Evolutionary conservation across 2,113 vertebrate genomes (phyloP), one percentile per base, ranked within the genome.

Genomic region (Sterrhoptilus dennistouni): DNA sequence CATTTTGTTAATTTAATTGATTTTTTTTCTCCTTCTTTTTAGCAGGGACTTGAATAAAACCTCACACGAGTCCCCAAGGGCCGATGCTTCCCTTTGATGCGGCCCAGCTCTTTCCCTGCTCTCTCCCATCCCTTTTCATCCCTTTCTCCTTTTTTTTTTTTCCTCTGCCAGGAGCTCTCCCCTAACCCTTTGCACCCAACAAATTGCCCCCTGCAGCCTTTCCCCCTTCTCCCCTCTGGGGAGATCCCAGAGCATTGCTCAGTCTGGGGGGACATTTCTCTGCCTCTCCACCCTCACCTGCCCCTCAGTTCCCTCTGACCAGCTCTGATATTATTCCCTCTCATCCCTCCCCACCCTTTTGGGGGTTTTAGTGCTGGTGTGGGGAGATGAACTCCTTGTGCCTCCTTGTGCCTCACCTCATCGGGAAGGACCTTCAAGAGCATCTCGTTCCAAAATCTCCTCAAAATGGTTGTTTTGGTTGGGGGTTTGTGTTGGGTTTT

Each of bases 1-100:
- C 74, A 47, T 96, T 95, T 91, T 94, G 90, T 93, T 97, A 94
- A 97, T 96, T 94, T 87, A 82, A 94, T 91, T 87, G 93, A 95
- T 89, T 91, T 97, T 79, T 84, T 64, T 75, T 53, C 11, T 53
- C 11, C 9, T 38, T 83, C 64, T 82, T 89, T 91, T 94, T 90
- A 95, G 57, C 6, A 7, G 6, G 38, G 86, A 56, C 95, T 86
- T 60, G 60, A 94, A 95, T 88, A 68, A 89, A 96, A 91, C 69
- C 82, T 65, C 71, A 23, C 31, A 25, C 0, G 5, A 14, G 27
- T 76, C 90, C 66, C 95, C 21, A 1, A 3, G 65, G 88, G 44
- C 83, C 2, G 8, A 9, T 4, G 47, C 44, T 40, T 77, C 52
- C 45, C 89, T 94, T 93, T 93, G 96, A 95, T 92, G 78, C 45